Percentiles rank a stretch among this genome's conserved stretches.
phyloP scores from a whole-genome alignment of 2,113 vertebrate species.

The Paramormyrops kingsleyae region DNA sequence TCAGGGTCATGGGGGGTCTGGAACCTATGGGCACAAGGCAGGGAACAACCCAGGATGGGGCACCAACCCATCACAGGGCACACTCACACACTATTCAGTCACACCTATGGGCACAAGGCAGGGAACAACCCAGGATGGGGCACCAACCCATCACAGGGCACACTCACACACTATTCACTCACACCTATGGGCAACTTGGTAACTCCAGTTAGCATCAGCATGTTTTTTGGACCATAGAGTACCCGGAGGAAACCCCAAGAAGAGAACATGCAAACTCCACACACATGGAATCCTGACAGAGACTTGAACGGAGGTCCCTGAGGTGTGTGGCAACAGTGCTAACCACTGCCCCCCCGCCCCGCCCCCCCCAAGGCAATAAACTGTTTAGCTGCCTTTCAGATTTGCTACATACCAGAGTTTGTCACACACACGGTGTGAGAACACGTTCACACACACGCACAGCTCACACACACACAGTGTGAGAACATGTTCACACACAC shows the following conservation, averaged over 20 bases:
- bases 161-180: too few species aligned
- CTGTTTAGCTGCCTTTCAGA: background rate
- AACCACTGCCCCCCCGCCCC: background rate
- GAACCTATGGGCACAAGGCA: background rate
- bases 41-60: background rate
- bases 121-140: too few species aligned
- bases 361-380: background rate
- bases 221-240: background rate
- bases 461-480: background rate
- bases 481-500: background rate
- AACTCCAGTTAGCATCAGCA: background rate
- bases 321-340: background rate
- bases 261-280: background rate
- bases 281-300: background rate
- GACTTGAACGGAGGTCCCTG: background rate
- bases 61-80: background rate
- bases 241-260: background rate
- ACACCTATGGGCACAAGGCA: too few species aligned
- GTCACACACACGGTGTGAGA: too few species aligned
- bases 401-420: background rate
- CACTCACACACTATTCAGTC: background rate
- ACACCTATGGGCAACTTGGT: background rate
- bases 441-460: background rate
- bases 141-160: too few species aligned
- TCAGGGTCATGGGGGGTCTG: background rate